phyloP scores from a whole-genome alignment of 2,113 vertebrate genomes.

The Notothenia rossii region DNA sequence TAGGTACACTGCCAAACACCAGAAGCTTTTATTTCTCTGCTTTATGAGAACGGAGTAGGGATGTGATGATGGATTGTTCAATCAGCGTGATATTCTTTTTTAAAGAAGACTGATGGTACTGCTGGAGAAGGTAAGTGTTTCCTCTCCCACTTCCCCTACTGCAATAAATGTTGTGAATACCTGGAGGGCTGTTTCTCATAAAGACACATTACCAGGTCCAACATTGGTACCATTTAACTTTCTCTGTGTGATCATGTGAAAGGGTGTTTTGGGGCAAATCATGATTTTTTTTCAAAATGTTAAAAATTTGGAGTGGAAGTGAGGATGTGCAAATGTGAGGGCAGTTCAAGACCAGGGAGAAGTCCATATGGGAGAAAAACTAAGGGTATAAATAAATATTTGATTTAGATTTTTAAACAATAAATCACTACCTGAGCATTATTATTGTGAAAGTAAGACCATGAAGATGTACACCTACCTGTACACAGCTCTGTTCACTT shows the following conservation, averaged over 20 bases:
- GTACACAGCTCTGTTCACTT: background rate
- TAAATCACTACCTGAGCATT: background rate
- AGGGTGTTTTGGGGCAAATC: conserved; percentile 2
- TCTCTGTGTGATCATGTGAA: conserved; percentile 29
- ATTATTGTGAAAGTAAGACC: background rate
- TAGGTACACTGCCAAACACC: background rate
- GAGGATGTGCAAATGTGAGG: background rate
- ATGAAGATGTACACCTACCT: background rate
- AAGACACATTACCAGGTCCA: conserved; percentile 60
- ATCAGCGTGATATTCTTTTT: conserved; percentile 76
- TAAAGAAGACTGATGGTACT: conserved; percentile 75
- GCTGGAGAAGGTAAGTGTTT: conserved; percentile 61
- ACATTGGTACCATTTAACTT: conserved; percentile 39
- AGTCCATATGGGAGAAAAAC: background rate
- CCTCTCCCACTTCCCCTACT: conserved; percentile 52
- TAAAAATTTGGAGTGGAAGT: background rate
- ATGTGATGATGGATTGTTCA: conserved; percentile 79
- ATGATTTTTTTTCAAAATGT: conserved; percentile 10
- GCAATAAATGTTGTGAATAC: conserved; percentile 65
- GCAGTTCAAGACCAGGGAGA: background rate
- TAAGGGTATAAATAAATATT: background rate
- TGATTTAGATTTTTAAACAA: background rate
- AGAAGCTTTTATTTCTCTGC: conserved; percentile 66
- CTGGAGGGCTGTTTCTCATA: conserved; percentile 68
- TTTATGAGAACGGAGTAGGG: conserved; percentile 63